phyloP scores from a whole-genome alignment of 1,140 invertebrate species.

The Geopemphigus sp. region DNA sequence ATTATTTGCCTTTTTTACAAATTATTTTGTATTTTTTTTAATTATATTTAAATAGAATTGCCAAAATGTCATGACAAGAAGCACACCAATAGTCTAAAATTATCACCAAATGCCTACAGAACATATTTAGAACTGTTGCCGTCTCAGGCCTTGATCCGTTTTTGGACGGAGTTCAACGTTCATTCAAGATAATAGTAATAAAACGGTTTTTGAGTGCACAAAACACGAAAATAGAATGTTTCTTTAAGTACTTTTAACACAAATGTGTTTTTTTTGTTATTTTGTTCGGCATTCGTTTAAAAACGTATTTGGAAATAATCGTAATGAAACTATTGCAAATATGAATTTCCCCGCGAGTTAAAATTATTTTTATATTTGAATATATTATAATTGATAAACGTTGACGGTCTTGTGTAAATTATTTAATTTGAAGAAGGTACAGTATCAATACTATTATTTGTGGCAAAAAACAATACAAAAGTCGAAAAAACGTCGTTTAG shows the following conservation, averaged over 20 bases:
- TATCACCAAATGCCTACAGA: constrained; percentile 2
- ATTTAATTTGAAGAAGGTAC: no score
- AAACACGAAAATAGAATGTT: constrained; percentile 35
- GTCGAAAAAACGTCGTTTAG: no score
- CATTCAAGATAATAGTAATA: constrained; percentile 12
- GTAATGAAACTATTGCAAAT: no score
- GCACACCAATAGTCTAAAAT: constrained; percentile 15
- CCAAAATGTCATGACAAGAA: background rate
- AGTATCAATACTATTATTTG: no score
- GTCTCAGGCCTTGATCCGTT: background rate
- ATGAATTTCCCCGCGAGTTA: no score
- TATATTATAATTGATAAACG: no score
- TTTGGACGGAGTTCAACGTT: constrained; percentile 14
- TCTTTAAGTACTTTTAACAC: background rate
- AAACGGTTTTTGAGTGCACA: constrained; percentile 26
- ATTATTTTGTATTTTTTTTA: constrained; percentile 18
- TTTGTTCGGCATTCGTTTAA: no score
- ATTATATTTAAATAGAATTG: background rate
- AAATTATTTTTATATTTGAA: no score
- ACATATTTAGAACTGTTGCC: constrained; percentile 23
- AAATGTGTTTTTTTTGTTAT: background rate
- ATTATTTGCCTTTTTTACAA: constrained; percentile 26
- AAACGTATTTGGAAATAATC: no score
- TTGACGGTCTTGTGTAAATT: no score
- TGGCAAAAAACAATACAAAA: no score